phyloP scores from a whole-genome alignment of 2,113 vertebrate species.

The Hemiprocne comata region DNA sequence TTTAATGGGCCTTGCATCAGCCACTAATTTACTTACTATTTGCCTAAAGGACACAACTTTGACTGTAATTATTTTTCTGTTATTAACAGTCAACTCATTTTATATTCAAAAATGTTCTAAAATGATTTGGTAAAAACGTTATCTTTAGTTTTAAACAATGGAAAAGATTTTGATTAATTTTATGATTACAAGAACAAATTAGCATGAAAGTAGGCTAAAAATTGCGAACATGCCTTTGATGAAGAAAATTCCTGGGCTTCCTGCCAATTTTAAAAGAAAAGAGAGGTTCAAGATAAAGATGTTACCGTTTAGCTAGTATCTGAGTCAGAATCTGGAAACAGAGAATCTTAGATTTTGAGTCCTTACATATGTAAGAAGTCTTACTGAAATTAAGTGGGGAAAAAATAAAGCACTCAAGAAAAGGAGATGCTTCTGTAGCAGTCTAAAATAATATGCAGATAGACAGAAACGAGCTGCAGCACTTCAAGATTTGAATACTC shows the following conservation, averaged over 20 bases:
- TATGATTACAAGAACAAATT: constrained; percentile 37
- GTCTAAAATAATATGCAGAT: not conserved
- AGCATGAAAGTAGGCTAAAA: constrained; percentile 51
- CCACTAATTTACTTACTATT: not conserved
- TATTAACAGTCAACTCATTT: constrained; percentile 20
- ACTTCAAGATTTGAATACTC: not conserved
- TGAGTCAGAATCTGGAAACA: not conserved
- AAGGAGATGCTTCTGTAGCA: not conserved
- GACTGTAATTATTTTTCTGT: constrained; percentile 40
- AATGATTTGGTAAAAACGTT: constrained; percentile 14
- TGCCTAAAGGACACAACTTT: constrained; percentile 2
- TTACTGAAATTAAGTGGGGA: not conserved
- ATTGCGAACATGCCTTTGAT: constrained; percentile 24
- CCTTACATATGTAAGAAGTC: not conserved
- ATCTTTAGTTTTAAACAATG: constrained; percentile 23
- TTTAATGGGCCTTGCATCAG: not conserved
- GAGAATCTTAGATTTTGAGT: not conserved
- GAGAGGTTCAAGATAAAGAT: constrained; percentile 4
- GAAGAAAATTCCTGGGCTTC: constrained; percentile 30
- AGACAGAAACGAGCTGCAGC: not conserved
- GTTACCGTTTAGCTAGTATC: not conserved
- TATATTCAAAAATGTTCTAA: not conserved
- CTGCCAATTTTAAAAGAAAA: constrained; percentile 26
- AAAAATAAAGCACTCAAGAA: not conserved
- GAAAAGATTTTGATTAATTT: constrained; percentile 40